These are phyloP conservation scores for Nannoperca australis DNA, from an alignment of 2,797 vertebrate genomes.

Conservation along the genomic window DNA sequence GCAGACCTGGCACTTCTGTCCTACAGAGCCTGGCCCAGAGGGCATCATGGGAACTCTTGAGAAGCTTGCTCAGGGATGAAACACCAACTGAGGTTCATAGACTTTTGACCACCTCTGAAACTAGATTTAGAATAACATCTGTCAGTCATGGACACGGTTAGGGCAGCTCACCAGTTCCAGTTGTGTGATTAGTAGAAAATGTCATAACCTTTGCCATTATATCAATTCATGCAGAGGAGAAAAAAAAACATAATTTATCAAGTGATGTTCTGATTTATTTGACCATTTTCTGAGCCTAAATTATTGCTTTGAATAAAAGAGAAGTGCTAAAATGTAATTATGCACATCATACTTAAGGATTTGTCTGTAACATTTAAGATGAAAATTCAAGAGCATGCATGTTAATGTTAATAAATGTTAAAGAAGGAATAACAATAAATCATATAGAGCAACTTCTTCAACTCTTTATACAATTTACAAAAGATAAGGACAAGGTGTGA, in stretches of 20 bases:
- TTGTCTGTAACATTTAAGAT: not conserved
- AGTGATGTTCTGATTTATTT: not conserved
- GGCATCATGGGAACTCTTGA: slow-evolving; percentile 68
- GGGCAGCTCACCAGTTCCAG: slow-evolving; percentile 26
- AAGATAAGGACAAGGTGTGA: not conserved
- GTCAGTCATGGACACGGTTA: slow-evolving; percentile 66
- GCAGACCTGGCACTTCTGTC: slow-evolving; percentile 64
- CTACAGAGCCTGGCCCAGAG: slow-evolving; percentile 67
- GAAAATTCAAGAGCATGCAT: not conserved
- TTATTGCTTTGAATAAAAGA: not conserved
- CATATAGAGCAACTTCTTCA: not conserved
- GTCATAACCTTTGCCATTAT: slow-evolving; percentile 14
- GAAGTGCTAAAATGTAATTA: not conserved
- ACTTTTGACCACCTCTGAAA: slow-evolving; percentile 59
- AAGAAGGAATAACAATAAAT: slow-evolving; percentile 2
- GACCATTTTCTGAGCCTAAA: not conserved
- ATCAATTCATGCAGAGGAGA: not conserved
- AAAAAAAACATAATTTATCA: not conserved
- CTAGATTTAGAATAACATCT: slow-evolving; percentile 68
- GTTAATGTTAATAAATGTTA: slow-evolving; percentile 2
- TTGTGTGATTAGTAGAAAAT: slow-evolving; percentile 29
- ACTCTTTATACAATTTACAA: not conserved
- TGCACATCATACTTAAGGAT: not conserved
- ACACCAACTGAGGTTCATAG: slow-evolving; percentile 61
- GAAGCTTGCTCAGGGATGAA: slow-evolving; percentile 52